A percentile compares a stretch with the other conserved stretches of the same genome.
Conservation (phyloP, 2,113 vertebrate genomes). For the Ciconia maguari region DNA sequence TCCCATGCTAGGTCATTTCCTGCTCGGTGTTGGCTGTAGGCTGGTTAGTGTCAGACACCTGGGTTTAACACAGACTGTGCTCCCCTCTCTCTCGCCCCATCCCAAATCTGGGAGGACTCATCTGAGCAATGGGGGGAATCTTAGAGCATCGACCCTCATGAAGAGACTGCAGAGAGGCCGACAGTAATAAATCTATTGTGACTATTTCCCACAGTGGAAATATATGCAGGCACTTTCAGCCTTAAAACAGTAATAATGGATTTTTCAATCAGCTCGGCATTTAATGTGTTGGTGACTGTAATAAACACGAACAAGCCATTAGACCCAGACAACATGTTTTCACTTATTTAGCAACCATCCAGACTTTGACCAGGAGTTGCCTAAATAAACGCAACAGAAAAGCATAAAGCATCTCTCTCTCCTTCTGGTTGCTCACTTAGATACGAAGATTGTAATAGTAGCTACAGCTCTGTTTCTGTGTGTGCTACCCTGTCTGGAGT, state of each 20-base stretch:
- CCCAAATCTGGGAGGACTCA: not conserved
- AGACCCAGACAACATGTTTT: not conserved
- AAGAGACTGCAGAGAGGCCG: not conserved
- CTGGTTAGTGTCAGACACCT: not conserved
- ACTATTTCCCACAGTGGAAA: not conserved
- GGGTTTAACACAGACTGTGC: not conserved
- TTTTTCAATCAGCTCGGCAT: conserved; percentile 55
- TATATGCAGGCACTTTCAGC: not conserved
- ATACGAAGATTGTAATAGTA: rapidly evolving
- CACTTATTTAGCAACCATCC: not conserved
- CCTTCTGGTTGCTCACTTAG: not conserved
- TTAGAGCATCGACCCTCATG: rapidly evolving
- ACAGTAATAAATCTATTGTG: not conserved
- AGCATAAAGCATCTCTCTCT: not conserved
- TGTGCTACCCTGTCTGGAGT: too few relatives aligned
- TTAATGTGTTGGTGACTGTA: not conserved
- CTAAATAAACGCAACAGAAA: not conserved
- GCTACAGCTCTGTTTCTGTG: not conserved
- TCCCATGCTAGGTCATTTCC: not conserved
- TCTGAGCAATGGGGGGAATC: not conserved
- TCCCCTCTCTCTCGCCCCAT: not conserved
- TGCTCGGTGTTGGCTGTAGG: too few relatives aligned
- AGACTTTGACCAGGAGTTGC: not conserved
- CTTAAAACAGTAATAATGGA: conserved; percentile 28
- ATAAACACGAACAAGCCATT: not conserved